Conservation (phyloP, 2,113 vertebrate genomes). For the Grus americana region DNA sequence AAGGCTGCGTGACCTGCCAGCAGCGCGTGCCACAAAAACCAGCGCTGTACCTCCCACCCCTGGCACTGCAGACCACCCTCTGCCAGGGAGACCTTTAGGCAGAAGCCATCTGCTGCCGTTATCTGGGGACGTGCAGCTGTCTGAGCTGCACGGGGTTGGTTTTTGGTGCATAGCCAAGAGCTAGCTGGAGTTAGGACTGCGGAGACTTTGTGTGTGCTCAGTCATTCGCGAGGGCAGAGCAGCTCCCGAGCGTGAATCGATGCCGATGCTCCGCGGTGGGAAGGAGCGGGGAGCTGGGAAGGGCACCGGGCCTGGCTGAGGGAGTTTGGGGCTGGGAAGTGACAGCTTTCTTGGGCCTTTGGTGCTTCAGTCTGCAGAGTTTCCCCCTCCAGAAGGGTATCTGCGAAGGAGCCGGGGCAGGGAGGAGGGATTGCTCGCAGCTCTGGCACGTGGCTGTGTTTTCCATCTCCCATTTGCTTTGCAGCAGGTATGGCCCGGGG, state of each 20-base stretch:
- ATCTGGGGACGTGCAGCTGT: background rate
- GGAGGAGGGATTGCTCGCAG: background rate
- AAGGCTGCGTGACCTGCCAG: background rate
- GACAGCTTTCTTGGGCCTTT: background rate
- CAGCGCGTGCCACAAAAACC: background rate
- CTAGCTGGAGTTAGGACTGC: slow-evolving; percentile 11
- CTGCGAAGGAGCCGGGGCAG: background rate
- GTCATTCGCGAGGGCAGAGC: background rate
- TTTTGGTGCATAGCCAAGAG: slow-evolving; percentile 29
- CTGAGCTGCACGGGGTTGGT: background rate
- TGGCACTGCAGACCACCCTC: background rate
- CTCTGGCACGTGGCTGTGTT: background rate
- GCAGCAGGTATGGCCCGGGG: background rate
- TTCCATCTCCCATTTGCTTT: background rate
- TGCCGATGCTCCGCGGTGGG: accelerated
- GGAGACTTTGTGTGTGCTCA: slow-evolving; percentile 1
- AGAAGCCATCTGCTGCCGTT: slow-evolving; percentile 47
- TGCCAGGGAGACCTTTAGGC: slow-evolving; percentile 9
- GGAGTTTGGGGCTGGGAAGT: background rate
- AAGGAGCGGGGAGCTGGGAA: background rate
- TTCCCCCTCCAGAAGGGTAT: background rate
- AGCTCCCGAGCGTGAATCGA: accelerated
- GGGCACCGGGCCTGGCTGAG: background rate
- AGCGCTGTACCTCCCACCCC: background rate
- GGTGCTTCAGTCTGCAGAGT: background rate